Evolutionary conservation across 2,888 invertebrate genomes (phyloP), one percentile per base, ranked within the genome.

Genomic region (Callinectes sapidus): DNA sequence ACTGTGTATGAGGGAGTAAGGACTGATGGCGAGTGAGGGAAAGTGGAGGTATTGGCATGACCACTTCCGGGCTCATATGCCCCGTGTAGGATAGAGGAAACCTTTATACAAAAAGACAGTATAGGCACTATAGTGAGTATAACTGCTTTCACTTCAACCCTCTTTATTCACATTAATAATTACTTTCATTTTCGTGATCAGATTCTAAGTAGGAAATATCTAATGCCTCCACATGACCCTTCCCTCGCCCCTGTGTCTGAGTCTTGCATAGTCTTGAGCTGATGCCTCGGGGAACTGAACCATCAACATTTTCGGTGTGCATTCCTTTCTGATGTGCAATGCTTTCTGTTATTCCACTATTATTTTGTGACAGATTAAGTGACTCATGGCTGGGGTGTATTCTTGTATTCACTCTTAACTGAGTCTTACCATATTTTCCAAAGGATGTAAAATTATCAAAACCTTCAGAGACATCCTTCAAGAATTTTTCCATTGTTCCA

Each of bases 341-440:
- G 81, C 48, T 85, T 55, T 85, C 81, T 55, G 55, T 81, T 23
- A 81, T 35, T 87, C 32, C 42, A 77, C 54, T 77, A n/a, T 66
- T 61, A 32, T 55, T 6, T 23, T 89, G 14, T 55, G 88, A 48
- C 23, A 10, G 61, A 61, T 61, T 66, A 18, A 91, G 89, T 13
- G 88, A 89, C 91, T 91, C 91, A 81, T 92, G 66, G 55, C 90
- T 92, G 13, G 92, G 89, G 16, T 86, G 89, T 16, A 90, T 81
- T 71, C 55, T 92, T 39, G 92, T 42, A 42, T 18, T 71, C 16
- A 71, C 61, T 54, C 91, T 93, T 0, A 93, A 85, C 85, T 93
- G 91, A 13, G 93, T 93, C 61, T 93, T 93, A 3, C 93, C 93
- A 48, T 93, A 93, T 86, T 93, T 93, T n/a, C 93, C 93, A 61